A percentile compares a stretch with the other conserved stretches of the same genome.
Conservation (phyloP, 1,140 invertebrate genomes). For the Meteorus sp. region DNA sequence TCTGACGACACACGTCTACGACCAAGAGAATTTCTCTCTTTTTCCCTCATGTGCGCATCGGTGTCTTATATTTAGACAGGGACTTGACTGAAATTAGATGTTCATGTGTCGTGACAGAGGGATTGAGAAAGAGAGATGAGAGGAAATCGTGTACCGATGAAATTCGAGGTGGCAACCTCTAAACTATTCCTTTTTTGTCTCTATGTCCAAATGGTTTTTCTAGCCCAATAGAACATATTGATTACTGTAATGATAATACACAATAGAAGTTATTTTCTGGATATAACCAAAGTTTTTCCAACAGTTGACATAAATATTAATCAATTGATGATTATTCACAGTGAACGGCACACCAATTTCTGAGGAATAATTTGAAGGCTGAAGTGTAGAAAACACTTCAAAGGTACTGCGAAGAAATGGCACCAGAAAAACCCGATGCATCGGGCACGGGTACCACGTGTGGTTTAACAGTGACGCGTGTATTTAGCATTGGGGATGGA, state of each 20-base stretch:
- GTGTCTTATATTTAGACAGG: conserved; percentile 32
- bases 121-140: too few relatives aligned
- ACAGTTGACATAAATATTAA: not conserved
- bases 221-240: not conserved
- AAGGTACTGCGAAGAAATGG: conserved; percentile 42
- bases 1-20: conserved; percentile 15
- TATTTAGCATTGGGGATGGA: conserved; percentile 39
- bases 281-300: not conserved
- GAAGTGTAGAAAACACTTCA: not conserved
- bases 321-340: not conserved
- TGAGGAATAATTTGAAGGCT: conserved; percentile 19
- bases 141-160: conserved; percentile 20
- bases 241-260: not conserved
- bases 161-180: conserved; percentile 28
- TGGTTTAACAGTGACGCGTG: conserved; percentile 41
- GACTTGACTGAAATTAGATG: conserved; percentile 32
- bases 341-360: conserved; percentile 45
- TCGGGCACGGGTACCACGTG: conserved; percentile 46
- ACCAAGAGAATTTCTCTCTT: conserved; percentile 19
- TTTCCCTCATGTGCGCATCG: conserved; percentile 28
- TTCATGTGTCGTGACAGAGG: conserved; percentile 13
- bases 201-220: not conserved
- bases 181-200: conserved; percentile 12
- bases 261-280: too few relatives aligned
- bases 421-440: conserved; percentile 56